Conservation (phyloP, 2,888 invertebrate genomes). For the Pyrrhia umbra region DNA sequence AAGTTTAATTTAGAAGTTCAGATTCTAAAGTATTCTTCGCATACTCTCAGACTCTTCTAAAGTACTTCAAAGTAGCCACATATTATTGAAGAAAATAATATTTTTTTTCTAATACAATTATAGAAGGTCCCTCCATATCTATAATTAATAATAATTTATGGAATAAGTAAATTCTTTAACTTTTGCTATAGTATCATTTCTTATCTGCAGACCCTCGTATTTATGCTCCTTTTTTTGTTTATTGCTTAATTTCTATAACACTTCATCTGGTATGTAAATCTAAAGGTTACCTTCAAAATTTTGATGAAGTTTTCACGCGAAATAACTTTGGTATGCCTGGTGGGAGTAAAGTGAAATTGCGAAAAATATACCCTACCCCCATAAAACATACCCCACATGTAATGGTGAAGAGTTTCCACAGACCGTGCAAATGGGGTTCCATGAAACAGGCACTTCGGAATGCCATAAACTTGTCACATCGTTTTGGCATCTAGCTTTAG, state of each 20-base stretch:
- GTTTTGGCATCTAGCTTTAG: conserved; percentile 34
- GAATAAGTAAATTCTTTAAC: neutral
- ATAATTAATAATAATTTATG: too few relatives aligned
- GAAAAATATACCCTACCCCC: conserved; percentile 43
- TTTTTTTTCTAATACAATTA: too few relatives aligned
- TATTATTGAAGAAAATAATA: too few relatives aligned
- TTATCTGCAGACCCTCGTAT: neutral
- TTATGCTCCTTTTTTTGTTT: neutral
- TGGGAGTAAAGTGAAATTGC: conserved; percentile 48
- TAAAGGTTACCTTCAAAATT: neutral
- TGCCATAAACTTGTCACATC: conserved; percentile 53
- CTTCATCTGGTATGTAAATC: neutral
- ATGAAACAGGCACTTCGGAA: conserved; percentile 49
- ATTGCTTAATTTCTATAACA: conserved; percentile 15
- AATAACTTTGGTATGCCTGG: conserved; percentile 45
- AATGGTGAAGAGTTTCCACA: conserved; percentile 31
- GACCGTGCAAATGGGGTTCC: conserved; percentile 34
- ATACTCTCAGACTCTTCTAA: too few relatives aligned
- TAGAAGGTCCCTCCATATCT: too few relatives aligned
- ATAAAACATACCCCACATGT: conserved; percentile 52
- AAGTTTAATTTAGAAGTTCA: neutral
- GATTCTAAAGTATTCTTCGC: too few relatives aligned
- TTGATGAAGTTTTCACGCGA: conserved; percentile 40
- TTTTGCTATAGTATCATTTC: neutral
- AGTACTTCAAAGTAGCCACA: neutral